phyloP scores from a whole-genome alignment of 2,113 vertebrate genomes.

The Ifrita kowaldi region DNA sequence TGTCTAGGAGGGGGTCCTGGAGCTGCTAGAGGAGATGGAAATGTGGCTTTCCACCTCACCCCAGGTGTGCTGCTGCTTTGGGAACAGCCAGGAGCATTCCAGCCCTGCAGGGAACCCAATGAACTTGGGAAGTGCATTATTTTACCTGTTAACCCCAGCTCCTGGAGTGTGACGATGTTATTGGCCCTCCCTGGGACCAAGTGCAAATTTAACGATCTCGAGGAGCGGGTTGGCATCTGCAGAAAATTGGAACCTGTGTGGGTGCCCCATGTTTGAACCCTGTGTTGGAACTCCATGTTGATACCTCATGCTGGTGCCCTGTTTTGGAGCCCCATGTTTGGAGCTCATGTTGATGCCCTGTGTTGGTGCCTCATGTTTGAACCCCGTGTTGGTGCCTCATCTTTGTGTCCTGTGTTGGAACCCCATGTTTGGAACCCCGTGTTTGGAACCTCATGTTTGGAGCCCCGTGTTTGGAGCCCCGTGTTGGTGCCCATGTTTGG shows the following conservation, averaged over 20 bases:
- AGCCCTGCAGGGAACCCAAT: accelerated
- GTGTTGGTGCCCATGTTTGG: not conserved
- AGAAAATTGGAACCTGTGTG: not conserved
- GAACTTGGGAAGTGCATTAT: not conserved
- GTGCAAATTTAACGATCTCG: not conserved
- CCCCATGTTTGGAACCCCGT: not conserved
- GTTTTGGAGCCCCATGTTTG: no score
- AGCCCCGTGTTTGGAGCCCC: not conserved
- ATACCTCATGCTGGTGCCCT: no score
- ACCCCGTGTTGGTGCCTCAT: no score
- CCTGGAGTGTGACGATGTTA: accelerated
- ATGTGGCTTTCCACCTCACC: not conserved
- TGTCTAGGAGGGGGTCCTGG: not conserved
- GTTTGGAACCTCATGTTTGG: no score
- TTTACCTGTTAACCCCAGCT: not conserved
- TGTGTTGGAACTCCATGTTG: not conserved
- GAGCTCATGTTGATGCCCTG: not conserved
- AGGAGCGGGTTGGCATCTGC: not conserved
- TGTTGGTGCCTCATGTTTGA: no score
- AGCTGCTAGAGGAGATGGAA: not conserved
- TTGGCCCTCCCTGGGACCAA: not conserved
- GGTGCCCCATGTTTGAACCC: not conserved
- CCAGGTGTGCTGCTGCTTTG: not conserved
- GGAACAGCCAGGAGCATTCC: not conserved
- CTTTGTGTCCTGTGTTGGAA: no score